Conservation (phyloP, 92 coral and sea anemone species). For the Siderastrea siderea region DNA sequence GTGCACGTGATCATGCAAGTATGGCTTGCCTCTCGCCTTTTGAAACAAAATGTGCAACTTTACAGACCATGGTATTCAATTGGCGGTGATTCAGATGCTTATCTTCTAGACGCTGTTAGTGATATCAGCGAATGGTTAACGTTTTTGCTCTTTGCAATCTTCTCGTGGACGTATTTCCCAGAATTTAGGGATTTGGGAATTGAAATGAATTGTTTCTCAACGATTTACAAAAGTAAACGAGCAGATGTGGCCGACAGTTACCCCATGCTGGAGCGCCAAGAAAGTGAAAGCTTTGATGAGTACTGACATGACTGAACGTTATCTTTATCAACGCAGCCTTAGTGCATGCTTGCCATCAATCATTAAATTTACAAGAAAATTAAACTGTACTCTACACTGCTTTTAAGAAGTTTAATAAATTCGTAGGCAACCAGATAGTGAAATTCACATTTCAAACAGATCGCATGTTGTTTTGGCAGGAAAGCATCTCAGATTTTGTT, state of each 20-base stretch:
- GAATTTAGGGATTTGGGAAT: slow-evolving; percentile 58
- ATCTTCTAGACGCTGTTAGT: slow-evolving; percentile 42
- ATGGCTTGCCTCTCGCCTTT: background rate
- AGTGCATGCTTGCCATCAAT: no score
- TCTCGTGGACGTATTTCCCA: slow-evolving; percentile 60
- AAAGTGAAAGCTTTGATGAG: background rate
- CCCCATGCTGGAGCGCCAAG: background rate
- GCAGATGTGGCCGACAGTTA: background rate
- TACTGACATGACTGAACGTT: background rate
- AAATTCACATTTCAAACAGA: no score
- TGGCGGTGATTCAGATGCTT: background rate
- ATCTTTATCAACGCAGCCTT: background rate
- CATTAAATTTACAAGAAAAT: no score
- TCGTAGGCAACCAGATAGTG: no score
- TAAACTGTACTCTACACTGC: no score
- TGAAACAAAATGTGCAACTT: background rate
- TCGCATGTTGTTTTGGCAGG: no score
- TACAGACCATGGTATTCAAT: background rate
- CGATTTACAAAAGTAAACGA: slow-evolving; percentile 8
- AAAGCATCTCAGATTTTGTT: no score
- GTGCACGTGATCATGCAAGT: slow-evolving; percentile 25
- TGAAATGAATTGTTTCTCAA: slow-evolving; percentile 17
- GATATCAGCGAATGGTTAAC: slow-evolving; percentile 78
- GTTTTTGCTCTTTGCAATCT: slow-evolving; percentile 64
- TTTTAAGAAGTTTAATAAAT: no score